Conservation (phyloP, 1,140 invertebrate genomes). For the Aphelinus atriplicis region DNA sequence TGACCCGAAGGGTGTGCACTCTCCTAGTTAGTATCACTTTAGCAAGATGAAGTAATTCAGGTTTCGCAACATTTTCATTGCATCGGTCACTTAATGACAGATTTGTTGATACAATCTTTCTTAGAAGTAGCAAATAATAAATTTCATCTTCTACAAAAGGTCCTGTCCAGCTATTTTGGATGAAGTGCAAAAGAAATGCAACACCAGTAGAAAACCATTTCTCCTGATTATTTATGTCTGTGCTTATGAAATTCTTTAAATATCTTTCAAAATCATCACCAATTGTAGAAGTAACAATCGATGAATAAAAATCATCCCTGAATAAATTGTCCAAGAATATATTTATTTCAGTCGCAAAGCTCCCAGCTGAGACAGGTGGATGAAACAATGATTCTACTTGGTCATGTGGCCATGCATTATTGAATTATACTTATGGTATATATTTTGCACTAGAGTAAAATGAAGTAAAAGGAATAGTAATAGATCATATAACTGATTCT, state of each 20-base stretch:
- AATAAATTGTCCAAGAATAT: too few species aligned
- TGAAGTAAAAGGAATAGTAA: too few species aligned
- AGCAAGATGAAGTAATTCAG: constrained; percentile 75
- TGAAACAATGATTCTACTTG: too few species aligned
- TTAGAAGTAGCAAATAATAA: constrained; percentile 67
- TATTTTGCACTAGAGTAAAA: too few species aligned
- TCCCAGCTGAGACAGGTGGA: constrained; percentile 78
- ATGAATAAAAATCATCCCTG: constrained; percentile 33
- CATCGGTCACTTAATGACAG: constrained; percentile 54
- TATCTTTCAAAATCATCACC: constrained; percentile 38
- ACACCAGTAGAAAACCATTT: constrained; percentile 66
- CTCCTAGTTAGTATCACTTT: too few species aligned
- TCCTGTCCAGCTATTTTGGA: constrained; percentile 84
- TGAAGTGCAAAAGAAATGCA: constrained; percentile 76
- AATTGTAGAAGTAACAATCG: constrained; percentile 20
- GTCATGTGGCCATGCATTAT: too few species aligned
- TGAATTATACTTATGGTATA: too few species aligned
- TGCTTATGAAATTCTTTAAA: constrained; percentile 38
- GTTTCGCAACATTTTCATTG: constrained; percentile 72
- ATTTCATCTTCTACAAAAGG: constrained; percentile 66
- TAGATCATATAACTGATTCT: too few species aligned
- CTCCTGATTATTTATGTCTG: constrained; percentile 20
- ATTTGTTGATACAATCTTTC: constrained; percentile 67
- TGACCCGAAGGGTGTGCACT: too few species aligned
- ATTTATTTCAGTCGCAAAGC: too few species aligned